Evolutionary conservation across 2,888 invertebrate genomes (phyloP).

Genomic region (Agrotis puta): DNA sequence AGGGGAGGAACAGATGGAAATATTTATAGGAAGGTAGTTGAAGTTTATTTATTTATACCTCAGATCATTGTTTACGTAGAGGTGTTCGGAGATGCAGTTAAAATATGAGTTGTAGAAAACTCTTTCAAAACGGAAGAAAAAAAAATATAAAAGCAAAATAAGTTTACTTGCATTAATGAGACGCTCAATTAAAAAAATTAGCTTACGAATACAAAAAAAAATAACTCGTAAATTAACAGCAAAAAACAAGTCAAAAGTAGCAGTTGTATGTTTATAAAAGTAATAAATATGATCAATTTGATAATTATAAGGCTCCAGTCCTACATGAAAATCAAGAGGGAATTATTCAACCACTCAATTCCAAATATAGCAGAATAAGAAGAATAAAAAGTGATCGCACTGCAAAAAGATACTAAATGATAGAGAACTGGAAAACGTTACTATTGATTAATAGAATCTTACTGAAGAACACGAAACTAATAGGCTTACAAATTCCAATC

Average conservation of each 20-base stretch:
- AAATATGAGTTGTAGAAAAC: neutral
- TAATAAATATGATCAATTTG: neutral
- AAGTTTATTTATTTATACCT: slow-evolving; percentile 9
- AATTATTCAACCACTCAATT: neutral
- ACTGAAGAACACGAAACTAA: slow-evolving; percentile 6
- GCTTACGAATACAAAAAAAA: too few species aligned
- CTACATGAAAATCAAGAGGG: neutral
- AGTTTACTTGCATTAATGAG: too few species aligned
- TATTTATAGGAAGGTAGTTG: slow-evolving; percentile 25
- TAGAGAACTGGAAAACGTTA: neutral
- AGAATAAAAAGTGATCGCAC: neutral
- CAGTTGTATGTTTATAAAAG: neutral
- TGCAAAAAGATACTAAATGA: neutral
- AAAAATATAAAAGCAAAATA: too few species aligned
- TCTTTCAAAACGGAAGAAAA: neutral
- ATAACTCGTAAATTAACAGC: too few species aligned
- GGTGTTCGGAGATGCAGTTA: neutral
- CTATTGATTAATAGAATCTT: neutral
- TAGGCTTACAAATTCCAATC: neutral
- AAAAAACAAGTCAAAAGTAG: too few species aligned
- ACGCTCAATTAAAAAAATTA: too few species aligned
- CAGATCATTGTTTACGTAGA: neutral
- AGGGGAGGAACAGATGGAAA: slow-evolving; percentile 37
- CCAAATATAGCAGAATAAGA: too few species aligned
- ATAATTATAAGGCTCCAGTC: neutral